Base-by-base conservation (phyloP, 2,888 invertebrate species). In the Coelogynopora nodosa region DNA sequence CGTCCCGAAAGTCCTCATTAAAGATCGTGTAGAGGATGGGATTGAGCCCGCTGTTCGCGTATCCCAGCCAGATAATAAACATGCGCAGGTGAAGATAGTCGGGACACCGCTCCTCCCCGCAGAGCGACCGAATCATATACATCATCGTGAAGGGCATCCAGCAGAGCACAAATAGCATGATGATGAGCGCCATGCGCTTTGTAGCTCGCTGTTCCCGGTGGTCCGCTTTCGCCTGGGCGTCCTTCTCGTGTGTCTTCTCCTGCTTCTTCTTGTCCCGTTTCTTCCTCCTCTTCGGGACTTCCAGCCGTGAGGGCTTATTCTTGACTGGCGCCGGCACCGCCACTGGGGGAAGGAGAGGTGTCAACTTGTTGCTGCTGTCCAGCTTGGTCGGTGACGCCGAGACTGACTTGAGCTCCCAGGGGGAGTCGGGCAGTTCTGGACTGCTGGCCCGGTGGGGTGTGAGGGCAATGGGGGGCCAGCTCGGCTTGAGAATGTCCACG, bases 121-220 rank as follows among this genome's bases (percentile, higher is more conserved):
- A 87, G 5, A 87, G 29, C 28, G 91, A 90, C 49, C 91, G 88
- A 27, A 91, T 90, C 5, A 91, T 89, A 88, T 92, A 92, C 90
- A 91, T 90, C 84, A 91, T 90, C n/a, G 91, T 90, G 89, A 92
- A 92, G 23, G 92, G 92, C 87, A 92, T 89, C 92, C 92, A 92
- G 88, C 92, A 92, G 26, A 91, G 89, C 67, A 90, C 90, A 88
- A 92, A 92, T 87, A 90, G 90, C 0, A 90, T 91, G 89, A 92
- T 92, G 84, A 92, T 91, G 84, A 91, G 90, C 23, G 91, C 90
- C 92, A 92, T 91, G 1, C 91, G 89, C 87, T 91, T 91, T 23
- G 92, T 92, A 74, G 92, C 91, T 30, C 91, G 88, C 86, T 90
- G 90, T 88, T 92, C 92, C 0, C 91, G 88, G 67, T 90, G 88